phyloP scores from a whole-genome alignment of 2,113 vertebrate species.

The Oceanodroma tethys region DNA sequence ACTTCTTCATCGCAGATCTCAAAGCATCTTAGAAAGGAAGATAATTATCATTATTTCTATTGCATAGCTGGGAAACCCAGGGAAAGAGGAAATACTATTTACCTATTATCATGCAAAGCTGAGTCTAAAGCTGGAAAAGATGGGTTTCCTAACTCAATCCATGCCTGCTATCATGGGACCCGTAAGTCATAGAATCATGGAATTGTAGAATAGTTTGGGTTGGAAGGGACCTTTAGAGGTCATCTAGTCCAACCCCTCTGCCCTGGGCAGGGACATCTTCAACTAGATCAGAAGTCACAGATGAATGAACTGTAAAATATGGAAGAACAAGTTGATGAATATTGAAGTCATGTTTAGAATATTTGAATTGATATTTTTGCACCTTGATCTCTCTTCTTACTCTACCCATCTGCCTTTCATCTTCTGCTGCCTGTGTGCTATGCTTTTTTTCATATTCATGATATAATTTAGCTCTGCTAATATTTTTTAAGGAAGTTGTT shows the following conservation, averaged over 20 bases:
- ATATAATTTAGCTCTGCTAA: not conserved
- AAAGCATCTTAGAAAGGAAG: not conserved
- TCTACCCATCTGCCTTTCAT: not conserved
- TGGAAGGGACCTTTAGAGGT: too few relatives aligned
- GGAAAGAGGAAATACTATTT: not conserved
- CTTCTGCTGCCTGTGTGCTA: not conserved
- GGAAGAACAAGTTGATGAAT: conserved; percentile 20
- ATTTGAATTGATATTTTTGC: conserved; percentile 8
- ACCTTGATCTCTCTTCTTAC: conserved; percentile 14
- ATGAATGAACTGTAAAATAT: conserved; percentile 26
- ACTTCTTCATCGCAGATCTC: not conserved
- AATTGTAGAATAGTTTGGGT: too few relatives aligned
- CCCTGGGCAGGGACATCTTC: too few relatives aligned
- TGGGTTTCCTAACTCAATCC: not conserved
- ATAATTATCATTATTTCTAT: not conserved
- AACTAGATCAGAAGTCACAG: too few relatives aligned
- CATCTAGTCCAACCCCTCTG: too few relatives aligned
- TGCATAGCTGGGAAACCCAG: not conserved
- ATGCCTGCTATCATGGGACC: not conserved
- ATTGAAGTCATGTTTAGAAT: conserved; percentile 12
- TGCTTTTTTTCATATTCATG: not conserved
- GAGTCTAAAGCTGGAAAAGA: not conserved
- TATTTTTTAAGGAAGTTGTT: not conserved
- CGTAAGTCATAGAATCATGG: conserved; percentile 5
- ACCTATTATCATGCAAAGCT: not conserved